A percentile compares a stretch with the other conserved stretches of the same genome.
Evolutionary conservation across 2,888 invertebrate species (phyloP).

Genomic region (Euzophera pinguis): DNA sequence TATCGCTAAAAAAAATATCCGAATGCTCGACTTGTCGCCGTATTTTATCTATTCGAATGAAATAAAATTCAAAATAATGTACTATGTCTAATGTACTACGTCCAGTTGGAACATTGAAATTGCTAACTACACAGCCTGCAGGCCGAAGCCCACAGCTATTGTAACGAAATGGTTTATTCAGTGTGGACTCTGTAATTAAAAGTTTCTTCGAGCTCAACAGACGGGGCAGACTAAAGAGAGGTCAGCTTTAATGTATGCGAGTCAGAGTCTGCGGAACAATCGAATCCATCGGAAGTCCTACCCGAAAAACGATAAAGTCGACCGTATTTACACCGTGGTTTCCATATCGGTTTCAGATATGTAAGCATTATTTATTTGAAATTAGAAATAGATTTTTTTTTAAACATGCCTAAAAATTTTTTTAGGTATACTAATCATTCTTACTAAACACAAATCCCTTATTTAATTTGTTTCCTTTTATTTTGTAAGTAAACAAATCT

Average conservation of each 20-base stretch:
- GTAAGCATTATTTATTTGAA: too few species aligned
- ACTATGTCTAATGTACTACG: too few species aligned
- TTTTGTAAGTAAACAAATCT: too few species aligned
- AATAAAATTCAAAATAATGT: background rate
- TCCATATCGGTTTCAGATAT: too few species aligned
- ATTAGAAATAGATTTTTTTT: too few species aligned
- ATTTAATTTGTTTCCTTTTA: too few species aligned
- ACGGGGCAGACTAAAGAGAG: conserved; percentile 26
- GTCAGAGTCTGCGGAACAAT: conserved; percentile 44
- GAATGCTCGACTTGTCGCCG: too few species aligned
- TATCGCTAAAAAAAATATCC: too few species aligned
- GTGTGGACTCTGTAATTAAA: conserved; percentile 13
- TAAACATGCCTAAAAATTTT: too few species aligned
- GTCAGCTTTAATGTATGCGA: conserved; percentile 48
- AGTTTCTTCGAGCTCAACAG: conserved; percentile 11
- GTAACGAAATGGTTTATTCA: conserved; percentile 7
- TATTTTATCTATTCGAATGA: too few species aligned
- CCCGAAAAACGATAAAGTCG: conserved; percentile 36
- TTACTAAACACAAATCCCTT: too few species aligned
- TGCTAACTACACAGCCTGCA: background rate
- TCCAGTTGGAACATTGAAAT: background rate
- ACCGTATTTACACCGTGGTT: conserved; percentile 39
- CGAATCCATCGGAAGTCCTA: conserved; percentile 42
- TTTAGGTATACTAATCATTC: too few species aligned
- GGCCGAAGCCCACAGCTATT: background rate